A percentile compares a stretch with the other conserved stretches of the same genome.
These are phyloP conservation scores for Drosophila micromelanica DNA, from an alignment of 1,140 invertebrate species.

Conservation along the genomic window DNA sequence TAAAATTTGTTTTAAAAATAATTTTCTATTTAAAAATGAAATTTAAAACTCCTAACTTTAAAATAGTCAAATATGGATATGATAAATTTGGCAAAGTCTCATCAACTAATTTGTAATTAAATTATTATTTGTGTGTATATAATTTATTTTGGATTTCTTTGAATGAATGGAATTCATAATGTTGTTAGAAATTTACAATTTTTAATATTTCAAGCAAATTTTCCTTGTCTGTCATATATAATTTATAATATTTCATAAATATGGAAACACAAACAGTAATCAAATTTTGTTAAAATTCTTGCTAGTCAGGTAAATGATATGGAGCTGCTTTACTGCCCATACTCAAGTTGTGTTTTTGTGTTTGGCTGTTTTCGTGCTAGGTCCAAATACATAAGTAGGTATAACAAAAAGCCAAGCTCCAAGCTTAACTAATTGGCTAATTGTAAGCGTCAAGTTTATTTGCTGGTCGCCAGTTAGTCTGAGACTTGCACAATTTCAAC, in stretches of 20 bases:
- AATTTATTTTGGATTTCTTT: no score
- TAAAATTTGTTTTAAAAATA: no score
- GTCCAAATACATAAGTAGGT: conserved; percentile 17
- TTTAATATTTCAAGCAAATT: neutral
- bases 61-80: no score
- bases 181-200: neutral
- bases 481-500: conserved; percentile 53
- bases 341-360: conserved; percentile 24
- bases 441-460: conserved; percentile 62
- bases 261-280: neutral
- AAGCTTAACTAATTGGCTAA: conserved; percentile 61
- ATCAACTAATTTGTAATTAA: neutral
- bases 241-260: neutral
- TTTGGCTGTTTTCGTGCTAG: conserved; percentile 47
- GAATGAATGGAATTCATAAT: no score
- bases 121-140: no score
- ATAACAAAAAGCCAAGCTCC: conserved; percentile 11
- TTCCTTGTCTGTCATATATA: conserved; percentile 2
- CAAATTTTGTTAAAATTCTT: neutral
- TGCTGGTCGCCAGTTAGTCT: conserved; percentile 33
- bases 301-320: conserved; percentile 29
- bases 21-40: no score
- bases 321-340: neutral
- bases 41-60: no score
- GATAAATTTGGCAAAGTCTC: no score